Percentiles rank a stretch among this genome's conserved stretches.
phyloP scores from a whole-genome alignment of 1,140 invertebrate species.

The Pogonognathellus flavescens region DNA sequence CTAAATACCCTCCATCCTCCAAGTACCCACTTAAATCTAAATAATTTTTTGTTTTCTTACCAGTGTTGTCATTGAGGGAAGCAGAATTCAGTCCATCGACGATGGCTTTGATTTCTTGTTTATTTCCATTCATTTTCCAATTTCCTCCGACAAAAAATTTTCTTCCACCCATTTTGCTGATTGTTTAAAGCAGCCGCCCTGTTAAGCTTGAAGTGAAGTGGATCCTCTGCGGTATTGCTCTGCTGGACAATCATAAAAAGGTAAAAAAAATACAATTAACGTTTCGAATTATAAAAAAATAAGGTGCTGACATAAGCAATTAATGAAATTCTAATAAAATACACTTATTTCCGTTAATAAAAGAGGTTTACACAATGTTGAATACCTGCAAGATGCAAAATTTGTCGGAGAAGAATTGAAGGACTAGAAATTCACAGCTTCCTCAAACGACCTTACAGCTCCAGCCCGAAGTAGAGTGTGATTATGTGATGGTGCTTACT shows the following conservation, averaged over 20 bases:
- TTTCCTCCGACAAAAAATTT: conserved; percentile 99
- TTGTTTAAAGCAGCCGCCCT: conserved; percentile 1
- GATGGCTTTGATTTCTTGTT: conserved; percentile 85
- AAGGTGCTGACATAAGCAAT: too few species aligned
- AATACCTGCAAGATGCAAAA: neutral
- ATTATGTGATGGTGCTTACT: too few species aligned
- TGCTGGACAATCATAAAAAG: too few species aligned
- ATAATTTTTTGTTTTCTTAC: conserved; percentile 71
- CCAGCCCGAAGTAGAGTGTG: too few species aligned
- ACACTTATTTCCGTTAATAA: neutral
- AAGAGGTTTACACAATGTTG: neutral
- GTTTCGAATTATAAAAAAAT: too few species aligned
- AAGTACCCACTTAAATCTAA: too few species aligned
- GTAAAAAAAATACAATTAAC: too few species aligned
- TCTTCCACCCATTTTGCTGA: conserved; percentile 71
- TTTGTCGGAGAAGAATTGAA: too few species aligned
- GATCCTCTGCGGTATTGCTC: neutral
- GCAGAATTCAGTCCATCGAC: conserved; percentile 83
- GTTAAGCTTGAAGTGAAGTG: neutral
- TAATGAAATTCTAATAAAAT: too few species aligned
- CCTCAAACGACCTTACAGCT: too few species aligned
- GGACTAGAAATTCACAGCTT: too few species aligned
- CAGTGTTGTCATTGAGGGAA: conserved; percentile 84
- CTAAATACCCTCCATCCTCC: too few species aligned
- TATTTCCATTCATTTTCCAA: conserved; percentile 94